A percentile compares a stretch with the other conserved stretches of the same genome.
phyloP scores from a whole-genome alignment of 92 coral and sea anemone genomes.

The Palythoa grandiflora region DNA sequence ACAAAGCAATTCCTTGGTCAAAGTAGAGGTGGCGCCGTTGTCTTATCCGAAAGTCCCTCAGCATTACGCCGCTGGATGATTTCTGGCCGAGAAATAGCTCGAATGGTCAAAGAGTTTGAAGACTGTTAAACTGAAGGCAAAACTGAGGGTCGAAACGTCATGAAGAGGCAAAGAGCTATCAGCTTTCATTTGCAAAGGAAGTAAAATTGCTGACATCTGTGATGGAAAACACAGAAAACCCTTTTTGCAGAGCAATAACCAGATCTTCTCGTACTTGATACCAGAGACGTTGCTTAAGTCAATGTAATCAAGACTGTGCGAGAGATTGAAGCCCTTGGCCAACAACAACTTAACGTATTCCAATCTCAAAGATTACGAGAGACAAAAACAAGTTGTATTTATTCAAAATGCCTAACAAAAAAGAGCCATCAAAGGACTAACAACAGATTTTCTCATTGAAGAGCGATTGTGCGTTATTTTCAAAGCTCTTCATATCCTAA shows the following conservation, averaged over 20 bases:
- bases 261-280: conserved; percentile 65
- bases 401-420: conserved; percentile 47
- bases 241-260: conserved; percentile 43
- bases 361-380: conserved; percentile 36
- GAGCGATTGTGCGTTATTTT: conserved; percentile 60
- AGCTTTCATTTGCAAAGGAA: conserved; percentile 45
- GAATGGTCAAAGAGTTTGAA: conserved; percentile 53
- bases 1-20: conserved; percentile 47
- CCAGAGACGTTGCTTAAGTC: conserved; percentile 52
- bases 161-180: conserved; percentile 52
- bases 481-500: conserved; percentile 54
- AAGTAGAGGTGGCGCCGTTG: conserved; percentile 59
- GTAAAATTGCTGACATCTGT: conserved; percentile 30
- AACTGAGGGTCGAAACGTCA: conserved; percentile 30
- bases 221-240: conserved; percentile 54
- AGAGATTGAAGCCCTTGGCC: conserved; percentile 50
- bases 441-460: conserved; percentile 60
- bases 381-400: conserved; percentile 60
- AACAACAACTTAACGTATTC: conserved; percentile 44
- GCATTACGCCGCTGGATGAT: conserved; percentile 63
- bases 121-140: conserved; percentile 30
- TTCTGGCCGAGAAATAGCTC: conserved; percentile 1
- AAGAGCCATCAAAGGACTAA: conserved; percentile 53
- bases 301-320: conserved; percentile 36
- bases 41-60: conserved; percentile 47